A percentile compares a stretch with the other conserved stretches of the same genome.
These are phyloP conservation scores for Mirounga angustirostris DNA, from an alignment of 2,113 vertebrate species.

Conservation along the genomic window DNA sequence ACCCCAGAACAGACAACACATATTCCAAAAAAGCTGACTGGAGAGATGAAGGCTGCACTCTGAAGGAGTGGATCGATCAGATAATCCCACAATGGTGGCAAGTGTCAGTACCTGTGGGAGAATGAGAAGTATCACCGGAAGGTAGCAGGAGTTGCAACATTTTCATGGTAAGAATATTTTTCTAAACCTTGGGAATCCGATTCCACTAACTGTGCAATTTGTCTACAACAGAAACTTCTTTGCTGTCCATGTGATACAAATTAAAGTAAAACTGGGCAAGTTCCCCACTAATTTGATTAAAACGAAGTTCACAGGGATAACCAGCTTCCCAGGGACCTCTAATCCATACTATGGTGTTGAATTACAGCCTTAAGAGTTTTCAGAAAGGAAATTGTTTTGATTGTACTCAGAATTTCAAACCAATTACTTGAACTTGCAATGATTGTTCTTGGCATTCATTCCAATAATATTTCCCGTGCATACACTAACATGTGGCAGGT, in stretches of 20 bases:
- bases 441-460: neutral
- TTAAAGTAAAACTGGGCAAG: neutral
- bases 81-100: neutral
- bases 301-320: neutral
- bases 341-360: neutral
- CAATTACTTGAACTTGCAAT: conserved; percentile 23
- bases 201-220: neutral
- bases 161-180: neutral
- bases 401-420: conserved; percentile 35
- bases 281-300: conserved; percentile 26
- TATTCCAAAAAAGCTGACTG: neutral
- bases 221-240: neutral
- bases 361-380: neutral
- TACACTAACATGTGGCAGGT: no score
- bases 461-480: neutral
- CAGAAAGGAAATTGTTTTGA: conserved; percentile 41
- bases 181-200: neutral
- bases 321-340: neutral
- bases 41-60: neutral
- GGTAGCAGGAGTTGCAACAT: neutral
- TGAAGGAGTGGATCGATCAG: no score
- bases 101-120: neutral
- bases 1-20: no score
- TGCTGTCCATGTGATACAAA: neutral
- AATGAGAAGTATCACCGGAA: neutral